Evolutionary conservation across 2,797 vertebrate species (phyloP).

Genomic region (Saxicola maurus): DNA sequence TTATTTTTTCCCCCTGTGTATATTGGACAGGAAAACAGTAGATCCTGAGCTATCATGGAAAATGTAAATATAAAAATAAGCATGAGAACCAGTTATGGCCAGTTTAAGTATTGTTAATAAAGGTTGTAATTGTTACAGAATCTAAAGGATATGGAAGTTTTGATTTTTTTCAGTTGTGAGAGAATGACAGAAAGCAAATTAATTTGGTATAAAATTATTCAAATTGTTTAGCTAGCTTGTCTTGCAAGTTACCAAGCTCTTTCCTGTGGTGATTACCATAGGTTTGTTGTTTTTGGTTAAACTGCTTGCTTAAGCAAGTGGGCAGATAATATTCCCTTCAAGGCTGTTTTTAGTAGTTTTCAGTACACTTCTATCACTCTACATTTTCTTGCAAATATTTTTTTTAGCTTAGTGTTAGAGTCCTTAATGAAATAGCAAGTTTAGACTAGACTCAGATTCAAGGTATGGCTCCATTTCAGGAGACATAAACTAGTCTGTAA

Average conservation of each 20-base stretch:
- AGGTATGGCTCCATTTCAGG: background rate
- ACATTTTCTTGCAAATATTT: background rate
- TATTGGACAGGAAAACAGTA: background rate
- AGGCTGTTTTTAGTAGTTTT: background rate
- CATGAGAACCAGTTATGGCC: background rate
- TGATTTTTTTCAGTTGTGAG: background rate
- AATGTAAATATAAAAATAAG: background rate
- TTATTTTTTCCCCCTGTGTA: fast-evolving
- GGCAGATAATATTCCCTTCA: background rate
- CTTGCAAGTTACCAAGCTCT: background rate
- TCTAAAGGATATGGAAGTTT: background rate
- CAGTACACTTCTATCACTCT: background rate
- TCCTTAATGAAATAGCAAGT: background rate
- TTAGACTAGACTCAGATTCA: background rate
- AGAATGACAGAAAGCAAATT: background rate
- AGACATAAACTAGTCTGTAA: background rate
- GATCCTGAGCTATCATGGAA: background rate
- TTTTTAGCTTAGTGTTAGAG: background rate
- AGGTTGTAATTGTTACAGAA: background rate
- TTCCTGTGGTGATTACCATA: background rate
- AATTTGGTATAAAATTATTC: background rate
- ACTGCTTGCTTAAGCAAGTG: background rate
- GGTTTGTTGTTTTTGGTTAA: background rate
- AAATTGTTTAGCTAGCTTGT: background rate
- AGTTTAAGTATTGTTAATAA: background rate